A percentile compares a stretch with the other conserved stretches of the same genome.
These are phyloP conservation scores for Chiloscyllium punctatum DNA, from an alignment of 2,797 vertebrate genomes.

Conservation along the genomic window DNA sequence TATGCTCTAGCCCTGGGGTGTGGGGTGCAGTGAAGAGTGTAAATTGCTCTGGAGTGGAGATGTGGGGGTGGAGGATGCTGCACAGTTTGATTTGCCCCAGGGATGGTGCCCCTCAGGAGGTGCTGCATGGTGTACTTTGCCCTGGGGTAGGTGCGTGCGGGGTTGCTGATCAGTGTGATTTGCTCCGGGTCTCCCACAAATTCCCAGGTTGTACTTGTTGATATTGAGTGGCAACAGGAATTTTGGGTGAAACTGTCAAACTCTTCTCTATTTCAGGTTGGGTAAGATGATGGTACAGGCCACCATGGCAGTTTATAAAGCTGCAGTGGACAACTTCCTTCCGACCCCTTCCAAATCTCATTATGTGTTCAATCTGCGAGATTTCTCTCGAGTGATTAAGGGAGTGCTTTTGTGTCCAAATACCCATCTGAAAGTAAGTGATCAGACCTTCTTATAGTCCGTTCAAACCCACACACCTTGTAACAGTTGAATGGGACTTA, in stretches of 20 bases:
- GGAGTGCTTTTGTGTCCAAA: slow-evolving; percentile 81
- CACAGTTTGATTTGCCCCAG: too few species aligned
- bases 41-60: too few species aligned
- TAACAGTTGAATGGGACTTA: background rate
- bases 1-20: too few species aligned
- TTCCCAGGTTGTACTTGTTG: background rate
- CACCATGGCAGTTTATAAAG: slow-evolving; percentile 76
- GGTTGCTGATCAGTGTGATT: too few species aligned
- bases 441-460: background rate
- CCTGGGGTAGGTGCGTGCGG: too few species aligned
- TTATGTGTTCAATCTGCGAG: slow-evolving; percentile 89
- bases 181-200: too few species aligned
- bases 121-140: too few species aligned
- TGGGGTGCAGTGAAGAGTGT: too few species aligned
- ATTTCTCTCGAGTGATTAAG: slow-evolving; percentile 80
- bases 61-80: too few species aligned
- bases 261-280: slow-evolving; percentile 55
- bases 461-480: background rate
- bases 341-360: slow-evolving; percentile 92
- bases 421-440: slow-evolving; percentile 76
- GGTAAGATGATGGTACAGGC: slow-evolving; percentile 83
- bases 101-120: too few species aligned
- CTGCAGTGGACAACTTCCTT: slow-evolving; percentile 74
- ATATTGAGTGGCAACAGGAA: background rate
- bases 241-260: background rate